Evolutionary conservation across 1,140 invertebrate species (phyloP), one percentile per base, ranked within the genome.

Genomic region (Neelides sp.): DNA sequence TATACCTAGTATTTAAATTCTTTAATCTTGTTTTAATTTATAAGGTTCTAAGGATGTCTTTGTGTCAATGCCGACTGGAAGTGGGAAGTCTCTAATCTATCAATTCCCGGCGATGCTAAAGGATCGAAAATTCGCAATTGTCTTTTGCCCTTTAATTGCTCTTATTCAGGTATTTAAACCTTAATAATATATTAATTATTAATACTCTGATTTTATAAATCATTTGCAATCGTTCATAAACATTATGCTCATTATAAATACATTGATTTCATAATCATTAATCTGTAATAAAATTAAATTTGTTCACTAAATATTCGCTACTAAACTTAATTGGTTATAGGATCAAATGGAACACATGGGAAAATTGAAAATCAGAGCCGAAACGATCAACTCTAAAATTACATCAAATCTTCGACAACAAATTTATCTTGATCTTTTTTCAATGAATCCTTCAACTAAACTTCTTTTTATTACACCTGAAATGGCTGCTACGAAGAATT

Each of bases 391-490:
- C 68, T 93, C 88, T 2, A 91, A 88, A 70, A 82, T 88, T 70
- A 69, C 70, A 20, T 64, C 65, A 44, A 75, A 76, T 61, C 85
- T 92, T 52, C 72, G 85, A 24, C 78, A 80, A 57, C 68, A 73
- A 49, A 78, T 94, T 7, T 66, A 84, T 28, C 75, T 74, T 64
- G 84, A 90, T 66, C 68, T 92, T 32, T 75, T 74, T 55, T 74
- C 74, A 27, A 74, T 75, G 45, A 73, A 71, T 55, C 85, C 85
- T 2, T 72, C 69, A 48, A 83, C 80, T n/a, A 79, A 76, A 59
- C 76, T 96, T 57, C 68, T 96, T 1, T 96, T 94, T 68, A 77
- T 96, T 3, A 95, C 91, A 2, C 91, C 91, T 0, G 91, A 96
- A 68, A 85, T 89, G 65, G 83, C 83, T 42, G 79, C 79, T 23